Percentiles rank a stretch among this genome's conserved stretches.
These are phyloP conservation scores for Didymodactylos carnosus DNA, from an alignment of 2,888 invertebrate genomes.

Conservation along the genomic window DNA sequence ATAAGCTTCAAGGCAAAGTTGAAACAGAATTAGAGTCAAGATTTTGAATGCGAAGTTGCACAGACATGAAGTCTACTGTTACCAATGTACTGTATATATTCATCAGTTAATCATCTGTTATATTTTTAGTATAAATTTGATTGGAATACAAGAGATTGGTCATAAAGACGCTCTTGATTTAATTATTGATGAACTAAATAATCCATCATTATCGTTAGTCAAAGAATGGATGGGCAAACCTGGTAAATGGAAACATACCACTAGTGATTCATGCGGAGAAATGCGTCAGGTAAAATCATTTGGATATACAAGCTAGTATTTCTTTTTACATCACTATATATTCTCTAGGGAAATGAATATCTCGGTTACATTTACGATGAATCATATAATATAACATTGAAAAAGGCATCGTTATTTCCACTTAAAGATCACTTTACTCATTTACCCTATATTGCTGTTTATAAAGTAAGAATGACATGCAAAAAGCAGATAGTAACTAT, in stretches of 20 bases:
- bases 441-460: conserved; percentile 21
- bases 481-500: no score
- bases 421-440: conserved; percentile 18
- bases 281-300: not conserved
- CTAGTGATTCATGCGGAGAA: conserved; percentile 21
- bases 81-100: no score
- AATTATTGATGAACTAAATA: conserved; percentile 29
- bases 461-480: no score
- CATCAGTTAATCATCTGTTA: no score
- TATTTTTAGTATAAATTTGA: conserved; percentile 46
- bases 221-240: conserved; percentile 22
- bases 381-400: conserved; percentile 22
- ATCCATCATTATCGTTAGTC: conserved; percentile 24
- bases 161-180: conserved; percentile 46
- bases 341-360: conserved; percentile 24
- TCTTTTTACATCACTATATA: not conserved
- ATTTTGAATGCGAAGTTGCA: no score
- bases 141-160: conserved; percentile 53
- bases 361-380: conserved; percentile 28
- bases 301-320: not conserved
- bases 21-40: no score
- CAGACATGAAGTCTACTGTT: no score
- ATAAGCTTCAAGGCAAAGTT: no score
- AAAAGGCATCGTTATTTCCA: not conserved
- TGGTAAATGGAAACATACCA: conserved; percentile 42